Evolutionary conservation across 2,797 vertebrate species (phyloP).

Genomic region (Arctocebus calabarensis): DNA sequence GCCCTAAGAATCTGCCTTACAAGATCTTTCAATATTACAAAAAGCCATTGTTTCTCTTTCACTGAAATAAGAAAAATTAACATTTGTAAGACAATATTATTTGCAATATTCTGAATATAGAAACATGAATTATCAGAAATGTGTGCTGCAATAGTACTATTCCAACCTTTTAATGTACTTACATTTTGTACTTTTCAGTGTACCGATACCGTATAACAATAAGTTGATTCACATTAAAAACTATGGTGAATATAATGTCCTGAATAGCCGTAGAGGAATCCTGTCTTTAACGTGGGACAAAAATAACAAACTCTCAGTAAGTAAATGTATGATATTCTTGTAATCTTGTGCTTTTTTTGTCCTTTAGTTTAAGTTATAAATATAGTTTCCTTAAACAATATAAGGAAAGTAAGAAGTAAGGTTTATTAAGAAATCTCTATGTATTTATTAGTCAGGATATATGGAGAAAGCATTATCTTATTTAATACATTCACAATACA

Average conservation of each 20-base stretch:
- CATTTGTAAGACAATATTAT: background rate
- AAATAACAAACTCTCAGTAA: conserved; percentile 88
- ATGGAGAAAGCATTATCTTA: background rate
- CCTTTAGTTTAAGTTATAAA: conserved; percentile 27
- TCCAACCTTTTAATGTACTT: background rate
- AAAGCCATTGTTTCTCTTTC: background rate
- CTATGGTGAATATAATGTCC: conserved; percentile 88
- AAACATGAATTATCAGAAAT: background rate
- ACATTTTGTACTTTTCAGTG: conserved; percentile 79
- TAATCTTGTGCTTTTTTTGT: background rate
- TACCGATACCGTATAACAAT: conserved; percentile 90
- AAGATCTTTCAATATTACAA: background rate
- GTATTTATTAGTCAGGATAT: background rate
- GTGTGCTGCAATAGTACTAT: background rate
- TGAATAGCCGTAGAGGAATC: conserved; percentile 88
- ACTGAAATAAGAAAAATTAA: conserved; percentile 23
- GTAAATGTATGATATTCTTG: conserved; percentile 60
- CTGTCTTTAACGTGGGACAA: conserved; percentile 89
- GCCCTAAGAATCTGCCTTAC: background rate
- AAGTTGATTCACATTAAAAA: conserved; percentile 90
- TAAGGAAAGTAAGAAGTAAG: conserved; percentile 7
- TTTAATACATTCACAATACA: background rate
- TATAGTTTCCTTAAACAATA: background rate
- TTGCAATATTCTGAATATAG: background rate
- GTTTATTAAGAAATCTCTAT: background rate